Base-by-base conservation (phyloP, 1,140 invertebrate genomes). In the Bombus soroeensis region DNA sequence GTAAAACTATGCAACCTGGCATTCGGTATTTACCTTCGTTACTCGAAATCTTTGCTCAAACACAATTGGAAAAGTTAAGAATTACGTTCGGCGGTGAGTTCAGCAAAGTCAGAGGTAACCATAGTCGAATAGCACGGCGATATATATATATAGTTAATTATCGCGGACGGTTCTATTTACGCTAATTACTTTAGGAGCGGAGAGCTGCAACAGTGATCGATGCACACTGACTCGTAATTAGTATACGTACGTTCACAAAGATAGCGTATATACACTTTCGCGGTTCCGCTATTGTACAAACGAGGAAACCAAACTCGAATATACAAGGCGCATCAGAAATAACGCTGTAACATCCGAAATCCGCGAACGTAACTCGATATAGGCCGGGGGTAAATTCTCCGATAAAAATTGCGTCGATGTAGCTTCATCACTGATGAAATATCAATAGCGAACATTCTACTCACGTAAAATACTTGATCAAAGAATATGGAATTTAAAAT, bases 101-200 rank as follows among this genome's bases (percentile, higher is more conserved):
- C 3, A 41, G 39, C 13, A 28, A 74, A 74, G 43, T 8, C 37
- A n/a, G 59, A 9, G n/a, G 22, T 28, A 81, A 41, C 70, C 18
- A 53, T 62, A 53, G 22, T n/a, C 18, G 59, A 68, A 53, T 75
- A 73, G 43, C 57, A 53, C 9, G 2, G 15, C 41, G 25, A 43
- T 32, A 57, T 75, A 34, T 32, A 59, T 75, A 34, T 76, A 64
- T 57, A 32, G 81, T 57, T 88, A 89, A 91, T 89, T 89, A 89
- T 85, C 77, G 39, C 62, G 47, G 47, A 47, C 57, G 41, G 64
- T 81, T 74, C 83, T 90, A 88, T 89, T 90, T 87, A 85, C 84
- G 70, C 77, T 91, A 91, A 90, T 90, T 91, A 90, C 87, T 87
- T 86, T 83, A 82, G 62, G 37, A 57, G 81, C 62, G 79, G 70